Conservation (phyloP, 2,888 invertebrate genomes). For the Dicycla oo region DNA sequence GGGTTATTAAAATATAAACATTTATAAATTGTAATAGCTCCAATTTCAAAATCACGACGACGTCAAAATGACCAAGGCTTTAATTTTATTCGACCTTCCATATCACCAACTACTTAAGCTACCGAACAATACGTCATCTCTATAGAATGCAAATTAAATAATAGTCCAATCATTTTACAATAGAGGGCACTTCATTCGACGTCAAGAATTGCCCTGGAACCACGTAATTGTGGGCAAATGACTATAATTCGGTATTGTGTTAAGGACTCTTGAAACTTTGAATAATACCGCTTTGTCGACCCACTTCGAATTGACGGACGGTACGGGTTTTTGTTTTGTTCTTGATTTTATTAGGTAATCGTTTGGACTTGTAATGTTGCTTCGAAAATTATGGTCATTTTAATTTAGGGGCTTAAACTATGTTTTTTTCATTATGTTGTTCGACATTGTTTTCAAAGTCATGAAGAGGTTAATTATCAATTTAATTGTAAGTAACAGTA, state of each 20-base stretch:
- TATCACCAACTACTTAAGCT: neutral
- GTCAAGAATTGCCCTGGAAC: conserved; percentile 62
- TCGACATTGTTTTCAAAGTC: neutral
- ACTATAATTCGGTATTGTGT: conserved; percentile 67
- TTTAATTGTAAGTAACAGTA: neutral
- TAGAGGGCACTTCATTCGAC: conserved; percentile 54
- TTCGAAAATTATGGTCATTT: conserved; percentile 19
- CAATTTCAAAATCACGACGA: conserved; percentile 19
- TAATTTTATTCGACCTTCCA: neutral
- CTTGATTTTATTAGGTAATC: conserved; percentile 29
- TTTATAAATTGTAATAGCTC: neutral
- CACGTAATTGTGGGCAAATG: conserved; percentile 64
- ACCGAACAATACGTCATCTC: conserved; percentile 39
- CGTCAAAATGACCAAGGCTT: neutral
- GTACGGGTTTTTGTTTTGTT: conserved; percentile 27
- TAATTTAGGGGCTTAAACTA: conserved; percentile 6
- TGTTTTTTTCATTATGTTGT: conserved; percentile 1
- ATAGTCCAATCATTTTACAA: conserved; percentile 62
- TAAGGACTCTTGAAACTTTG: conserved; percentile 55
- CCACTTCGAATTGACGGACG: conserved; percentile 46
- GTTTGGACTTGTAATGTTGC: conserved; percentile 31
- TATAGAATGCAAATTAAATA: conserved; percentile 61
- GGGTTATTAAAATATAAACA: neutral
- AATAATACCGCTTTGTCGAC: conserved; percentile 48
- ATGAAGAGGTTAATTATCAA: neutral